These are phyloP conservation scores for Alethe diademata DNA, from an alignment of 2,113 vertebrate species.

Conservation along the genomic window DNA sequence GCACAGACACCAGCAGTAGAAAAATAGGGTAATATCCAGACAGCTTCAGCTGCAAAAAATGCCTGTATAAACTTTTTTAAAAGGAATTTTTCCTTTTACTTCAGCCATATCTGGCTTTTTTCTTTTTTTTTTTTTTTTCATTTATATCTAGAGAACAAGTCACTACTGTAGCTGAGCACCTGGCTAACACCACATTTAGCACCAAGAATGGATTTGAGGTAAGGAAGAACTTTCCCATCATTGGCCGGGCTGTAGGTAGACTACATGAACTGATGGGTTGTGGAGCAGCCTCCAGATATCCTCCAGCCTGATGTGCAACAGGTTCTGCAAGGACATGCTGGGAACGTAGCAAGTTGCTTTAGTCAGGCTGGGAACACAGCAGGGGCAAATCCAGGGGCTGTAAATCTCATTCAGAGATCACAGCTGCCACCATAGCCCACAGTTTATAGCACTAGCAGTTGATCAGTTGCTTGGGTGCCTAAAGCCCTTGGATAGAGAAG, in stretches of 20 bases:
- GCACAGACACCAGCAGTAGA: neutral
- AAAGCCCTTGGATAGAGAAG: neutral
- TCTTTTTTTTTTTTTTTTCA: neutral
- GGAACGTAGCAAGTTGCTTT: neutral
- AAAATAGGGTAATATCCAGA: neutral
- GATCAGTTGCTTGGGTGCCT: neutral
- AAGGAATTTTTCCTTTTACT: neutral
- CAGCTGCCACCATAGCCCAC: neutral
- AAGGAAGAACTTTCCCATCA: neutral
- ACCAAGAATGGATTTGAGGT: neutral
- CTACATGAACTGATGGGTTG: neutral
- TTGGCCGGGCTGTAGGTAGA: neutral
- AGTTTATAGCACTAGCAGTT: neutral
- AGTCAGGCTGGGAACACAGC: neutral
- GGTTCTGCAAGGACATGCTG: neutral
- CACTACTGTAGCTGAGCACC: neutral
- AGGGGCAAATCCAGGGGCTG: neutral
- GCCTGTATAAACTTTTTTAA: neutral
- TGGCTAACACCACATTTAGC: neutral
- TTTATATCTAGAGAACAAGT: neutral
- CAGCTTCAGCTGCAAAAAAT: neutral
- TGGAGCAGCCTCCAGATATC: neutral
- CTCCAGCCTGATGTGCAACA: neutral
- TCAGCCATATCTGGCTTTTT: neutral
- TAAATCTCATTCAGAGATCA: constrained; percentile 3